These are phyloP conservation scores for Deilephila elpenor DNA, from an alignment of 2,888 invertebrate species.

Conservation along the genomic window DNA sequence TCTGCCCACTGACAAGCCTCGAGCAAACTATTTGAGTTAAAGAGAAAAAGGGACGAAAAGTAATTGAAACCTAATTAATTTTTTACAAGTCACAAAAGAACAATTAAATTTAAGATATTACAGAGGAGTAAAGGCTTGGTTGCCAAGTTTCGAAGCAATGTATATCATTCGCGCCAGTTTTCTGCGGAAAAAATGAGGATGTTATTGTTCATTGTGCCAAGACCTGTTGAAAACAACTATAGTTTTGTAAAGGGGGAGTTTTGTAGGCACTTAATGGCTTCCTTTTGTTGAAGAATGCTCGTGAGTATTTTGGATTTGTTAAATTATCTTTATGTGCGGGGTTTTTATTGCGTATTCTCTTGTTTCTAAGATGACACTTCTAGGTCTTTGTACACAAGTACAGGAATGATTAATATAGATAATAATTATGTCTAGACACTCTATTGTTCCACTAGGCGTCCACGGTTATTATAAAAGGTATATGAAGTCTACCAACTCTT, in stretches of 20 bases:
- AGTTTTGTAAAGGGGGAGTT: background rate
- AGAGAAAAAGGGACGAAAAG: background rate
- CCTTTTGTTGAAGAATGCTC: slow-evolving; percentile 1
- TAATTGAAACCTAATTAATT: slow-evolving; percentile 23
- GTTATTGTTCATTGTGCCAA: slow-evolving; percentile 21
- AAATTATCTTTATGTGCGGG: background rate
- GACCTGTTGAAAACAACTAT: slow-evolving; percentile 21
- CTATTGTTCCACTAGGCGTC: too few species aligned
- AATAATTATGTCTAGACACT: too few species aligned
- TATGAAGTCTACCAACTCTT: too few species aligned
- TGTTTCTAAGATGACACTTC: background rate
- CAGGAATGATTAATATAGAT: too few species aligned
- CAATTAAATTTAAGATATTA: slow-evolving; percentile 12
- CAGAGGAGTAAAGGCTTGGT: background rate
- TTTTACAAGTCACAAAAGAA: background rate
- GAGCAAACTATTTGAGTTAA: slow-evolving; percentile 8
- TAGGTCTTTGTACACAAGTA: too few species aligned
- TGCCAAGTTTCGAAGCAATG: background rate
- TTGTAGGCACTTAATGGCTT: slow-evolving; percentile 22
- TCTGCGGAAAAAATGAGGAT: slow-evolving; percentile 20
- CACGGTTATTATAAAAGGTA: too few species aligned
- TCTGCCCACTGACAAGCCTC: background rate
- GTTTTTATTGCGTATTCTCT: background rate
- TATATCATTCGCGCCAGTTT: background rate
- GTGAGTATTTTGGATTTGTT: background rate